Conservation (phyloP, 2,888 invertebrate species). For the Drosophila incognita region DNA sequence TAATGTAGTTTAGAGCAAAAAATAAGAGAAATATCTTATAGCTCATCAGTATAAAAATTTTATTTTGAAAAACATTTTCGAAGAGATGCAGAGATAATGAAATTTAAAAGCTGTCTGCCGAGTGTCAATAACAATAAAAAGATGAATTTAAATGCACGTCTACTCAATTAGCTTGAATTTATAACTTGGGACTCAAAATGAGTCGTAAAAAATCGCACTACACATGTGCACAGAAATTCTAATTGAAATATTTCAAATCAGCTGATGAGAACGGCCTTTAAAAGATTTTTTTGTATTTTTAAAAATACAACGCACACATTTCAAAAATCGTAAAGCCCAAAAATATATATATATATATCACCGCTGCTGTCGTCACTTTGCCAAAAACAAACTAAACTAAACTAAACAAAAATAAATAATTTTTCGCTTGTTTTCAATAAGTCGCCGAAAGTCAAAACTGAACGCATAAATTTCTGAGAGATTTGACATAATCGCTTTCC, state of each 20-base stretch:
- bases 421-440: slow-evolving; percentile 21
- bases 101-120: slow-evolving; percentile 1
- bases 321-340: slow-evolving; percentile 36
- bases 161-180: neutral
- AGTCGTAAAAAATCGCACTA: slow-evolving; percentile 22
- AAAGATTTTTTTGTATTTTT: slow-evolving; percentile 23
- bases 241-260: slow-evolving; percentile 25
- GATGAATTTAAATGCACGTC: neutral
- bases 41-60: neutral
- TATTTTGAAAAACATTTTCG: neutral
- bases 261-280: slow-evolving; percentile 25
- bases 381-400: neutral
- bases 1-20: too few species aligned
- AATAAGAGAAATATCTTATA: neutral
- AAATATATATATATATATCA: slow-evolving; percentile 16
- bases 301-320: slow-evolving; percentile 14
- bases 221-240: slow-evolving; percentile 13
- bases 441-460: slow-evolving; percentile 43
- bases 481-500: slow-evolving; percentile 26
- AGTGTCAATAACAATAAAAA: slow-evolving; percentile 1
- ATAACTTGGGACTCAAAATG: slow-evolving; percentile 1
- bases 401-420: neutral
- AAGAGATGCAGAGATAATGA: neutral
- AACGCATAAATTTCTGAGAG: slow-evolving; percentile 52
- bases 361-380: slow-evolving; percentile 66